A percentile compares a stretch with the other conserved stretches of the same genome.
These are phyloP conservation scores for Phataginus tricuspis DNA, from an alignment of 2,797 vertebrate genomes.

Conservation along the genomic window DNA sequence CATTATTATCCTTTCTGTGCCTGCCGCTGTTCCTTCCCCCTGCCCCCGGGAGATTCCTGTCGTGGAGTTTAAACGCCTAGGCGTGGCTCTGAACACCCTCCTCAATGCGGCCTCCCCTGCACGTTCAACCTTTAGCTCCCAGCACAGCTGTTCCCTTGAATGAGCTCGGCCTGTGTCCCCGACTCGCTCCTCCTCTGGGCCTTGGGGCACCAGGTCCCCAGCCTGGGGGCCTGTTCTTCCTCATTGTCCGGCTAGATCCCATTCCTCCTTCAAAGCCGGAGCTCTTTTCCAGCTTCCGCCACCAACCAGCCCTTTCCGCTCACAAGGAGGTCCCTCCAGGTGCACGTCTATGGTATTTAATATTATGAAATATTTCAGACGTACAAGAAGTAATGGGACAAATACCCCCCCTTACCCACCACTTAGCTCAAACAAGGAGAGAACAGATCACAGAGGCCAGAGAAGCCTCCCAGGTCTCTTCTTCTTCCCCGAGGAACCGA, in stretches of 20 bases:
- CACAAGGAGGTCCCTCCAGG: neutral
- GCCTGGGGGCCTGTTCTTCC: neutral
- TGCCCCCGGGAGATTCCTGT: neutral
- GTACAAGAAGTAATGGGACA: neutral
- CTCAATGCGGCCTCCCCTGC: neutral
- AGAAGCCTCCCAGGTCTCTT: neutral
- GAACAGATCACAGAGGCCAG: neutral
- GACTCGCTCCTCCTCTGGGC: fast-evolving
- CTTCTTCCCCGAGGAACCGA: neutral
- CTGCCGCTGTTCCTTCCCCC: neutral
- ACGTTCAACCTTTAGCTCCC: neutral
- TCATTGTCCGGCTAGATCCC: neutral
- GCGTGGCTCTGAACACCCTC: fast-evolving
- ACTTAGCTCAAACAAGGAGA: neutral
- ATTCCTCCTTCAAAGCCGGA: neutral
- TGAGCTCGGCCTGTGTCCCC: neutral
- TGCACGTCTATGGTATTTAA: neutral
- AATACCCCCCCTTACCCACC: fast-evolving
- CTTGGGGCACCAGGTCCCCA: neutral
- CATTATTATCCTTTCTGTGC: neutral
- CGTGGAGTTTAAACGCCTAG: neutral
- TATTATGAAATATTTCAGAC: neutral
- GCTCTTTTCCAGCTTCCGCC: neutral
- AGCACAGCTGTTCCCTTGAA: neutral
- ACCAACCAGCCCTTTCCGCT: neutral